Conservation (phyloP, 2,888 invertebrate species). For the Nomada fucata region DNA sequence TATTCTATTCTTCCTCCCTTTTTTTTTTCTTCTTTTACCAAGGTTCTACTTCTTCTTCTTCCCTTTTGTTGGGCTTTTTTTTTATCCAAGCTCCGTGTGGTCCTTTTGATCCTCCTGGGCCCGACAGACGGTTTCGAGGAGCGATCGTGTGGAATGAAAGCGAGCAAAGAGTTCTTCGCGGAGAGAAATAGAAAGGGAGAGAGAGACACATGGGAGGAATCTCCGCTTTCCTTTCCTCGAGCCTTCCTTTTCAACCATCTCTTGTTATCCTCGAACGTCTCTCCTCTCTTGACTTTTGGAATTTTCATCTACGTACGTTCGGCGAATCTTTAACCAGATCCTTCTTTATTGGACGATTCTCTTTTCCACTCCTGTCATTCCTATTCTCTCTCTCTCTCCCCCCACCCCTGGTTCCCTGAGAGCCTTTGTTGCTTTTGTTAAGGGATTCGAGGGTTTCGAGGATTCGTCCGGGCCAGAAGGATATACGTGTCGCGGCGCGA, state of each 20-base stretch:
- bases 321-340: slow-evolving; percentile 45
- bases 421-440: not conserved
- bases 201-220: not conserved
- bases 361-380: slow-evolving; percentile 17
- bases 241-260: not conserved
- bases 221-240: slow-evolving; percentile 3
- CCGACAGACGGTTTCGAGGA: slow-evolving; percentile 35
- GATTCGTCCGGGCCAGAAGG: too few species aligned
- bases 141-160: slow-evolving; percentile 51
- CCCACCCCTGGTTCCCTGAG: not conserved
- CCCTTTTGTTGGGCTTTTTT: not conserved
- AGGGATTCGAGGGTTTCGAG: not conserved
- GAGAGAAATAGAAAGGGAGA: slow-evolving; percentile 14
- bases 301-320: slow-evolving; percentile 53
- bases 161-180: slow-evolving; percentile 12
- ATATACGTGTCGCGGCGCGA: not conserved
- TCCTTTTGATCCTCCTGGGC: slow-evolving; percentile 44
- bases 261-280: slow-evolving; percentile 4
- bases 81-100: slow-evolving; percentile 12
- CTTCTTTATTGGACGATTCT: slow-evolving; percentile 46
- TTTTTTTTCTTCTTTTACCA: too few species aligned
- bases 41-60: not conserved
- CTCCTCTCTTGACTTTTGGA: slow-evolving; percentile 42
- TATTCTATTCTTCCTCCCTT: too few species aligned
- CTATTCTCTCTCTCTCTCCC: not conserved